phyloP scores from a whole-genome alignment of 2,888 invertebrate species.

The Rosalia funebris region DNA sequence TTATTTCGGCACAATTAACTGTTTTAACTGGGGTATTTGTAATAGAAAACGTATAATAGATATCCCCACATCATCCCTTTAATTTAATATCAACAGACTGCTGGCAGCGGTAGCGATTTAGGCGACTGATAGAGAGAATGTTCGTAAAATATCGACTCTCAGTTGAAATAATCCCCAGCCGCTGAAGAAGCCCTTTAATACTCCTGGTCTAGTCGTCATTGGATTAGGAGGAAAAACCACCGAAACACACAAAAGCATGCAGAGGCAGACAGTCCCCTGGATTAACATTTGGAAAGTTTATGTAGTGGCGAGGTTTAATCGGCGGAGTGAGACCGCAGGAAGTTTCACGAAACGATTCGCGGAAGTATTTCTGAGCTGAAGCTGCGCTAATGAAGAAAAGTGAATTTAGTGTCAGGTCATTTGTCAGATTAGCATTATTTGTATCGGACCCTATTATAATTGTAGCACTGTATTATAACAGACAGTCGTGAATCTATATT shows the following conservation, averaged over 20 bases:
- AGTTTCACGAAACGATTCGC: slow-evolving; percentile 11
- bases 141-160: slow-evolving; percentile 23
- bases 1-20: no score
- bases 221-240: slow-evolving; percentile 31
- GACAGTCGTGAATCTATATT: no score
- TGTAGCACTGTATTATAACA: no score
- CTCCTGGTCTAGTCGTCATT: slow-evolving; percentile 26
- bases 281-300: slow-evolving; percentile 30
- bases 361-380: no score
- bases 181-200: slow-evolving; percentile 27
- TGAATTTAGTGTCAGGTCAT: no score
- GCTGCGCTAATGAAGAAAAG: no score
- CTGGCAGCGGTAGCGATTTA: background rate
- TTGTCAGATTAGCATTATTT: no score
- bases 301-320: slow-evolving; percentile 20
- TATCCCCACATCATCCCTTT: no score
- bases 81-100: background rate
- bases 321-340: slow-evolving; percentile 17
- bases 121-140: background rate
- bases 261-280: slow-evolving; percentile 26
- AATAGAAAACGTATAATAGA: no score
- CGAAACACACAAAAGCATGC: slow-evolving; percentile 28
- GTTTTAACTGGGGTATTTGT: no score
- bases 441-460: no score
- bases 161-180: slow-evolving; percentile 23